Percentiles rank a stretch among this genome's conserved stretches.
These are phyloP conservation scores for Morpho achilles DNA, from an alignment of 2,888 invertebrate species.

Conservation along the genomic window DNA sequence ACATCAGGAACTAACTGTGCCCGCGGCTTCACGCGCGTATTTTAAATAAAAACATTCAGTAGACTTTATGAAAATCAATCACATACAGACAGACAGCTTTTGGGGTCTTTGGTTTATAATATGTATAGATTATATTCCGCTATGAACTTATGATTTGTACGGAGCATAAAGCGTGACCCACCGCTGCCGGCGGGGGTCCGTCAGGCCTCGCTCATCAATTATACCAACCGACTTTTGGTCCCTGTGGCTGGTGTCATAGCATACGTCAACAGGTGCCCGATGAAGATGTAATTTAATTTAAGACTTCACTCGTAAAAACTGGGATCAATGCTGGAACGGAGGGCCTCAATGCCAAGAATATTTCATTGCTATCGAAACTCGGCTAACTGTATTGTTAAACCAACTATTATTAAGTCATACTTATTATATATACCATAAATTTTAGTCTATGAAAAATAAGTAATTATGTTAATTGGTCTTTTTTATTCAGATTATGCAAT, in stretches of 20 bases:
- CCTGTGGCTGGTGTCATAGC: slow-evolving; percentile 30
- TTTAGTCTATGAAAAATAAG: too few species aligned
- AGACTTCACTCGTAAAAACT: slow-evolving; percentile 16
- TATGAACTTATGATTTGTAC: slow-evolving; percentile 7
- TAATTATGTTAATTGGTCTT: too few species aligned
- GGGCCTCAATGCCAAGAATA: neutral
- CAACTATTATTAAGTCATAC: too few species aligned
- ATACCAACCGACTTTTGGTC: slow-evolving; percentile 33
- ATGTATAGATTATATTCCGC: neutral
- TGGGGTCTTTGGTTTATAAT: too few species aligned
- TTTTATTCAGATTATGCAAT: too few species aligned
- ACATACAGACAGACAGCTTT: too few species aligned
- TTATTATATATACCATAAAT: too few species aligned
- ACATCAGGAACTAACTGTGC: too few species aligned
- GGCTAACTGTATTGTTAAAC: neutral
- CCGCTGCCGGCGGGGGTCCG: slow-evolving; percentile 49
- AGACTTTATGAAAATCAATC: too few species aligned
- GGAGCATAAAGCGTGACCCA: slow-evolving; percentile 37
- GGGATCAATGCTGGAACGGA: slow-evolving; percentile 4
- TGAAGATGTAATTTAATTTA: slow-evolving; percentile 31
- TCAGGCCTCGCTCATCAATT: slow-evolving; percentile 54
- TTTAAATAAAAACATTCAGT: too few species aligned
- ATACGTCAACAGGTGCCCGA: slow-evolving; percentile 58
- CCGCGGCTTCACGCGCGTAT: too few species aligned
- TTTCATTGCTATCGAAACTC: neutral